phyloP scores from a whole-genome alignment of 2,888 invertebrate species.

The Philopedon plagiatum region DNA sequence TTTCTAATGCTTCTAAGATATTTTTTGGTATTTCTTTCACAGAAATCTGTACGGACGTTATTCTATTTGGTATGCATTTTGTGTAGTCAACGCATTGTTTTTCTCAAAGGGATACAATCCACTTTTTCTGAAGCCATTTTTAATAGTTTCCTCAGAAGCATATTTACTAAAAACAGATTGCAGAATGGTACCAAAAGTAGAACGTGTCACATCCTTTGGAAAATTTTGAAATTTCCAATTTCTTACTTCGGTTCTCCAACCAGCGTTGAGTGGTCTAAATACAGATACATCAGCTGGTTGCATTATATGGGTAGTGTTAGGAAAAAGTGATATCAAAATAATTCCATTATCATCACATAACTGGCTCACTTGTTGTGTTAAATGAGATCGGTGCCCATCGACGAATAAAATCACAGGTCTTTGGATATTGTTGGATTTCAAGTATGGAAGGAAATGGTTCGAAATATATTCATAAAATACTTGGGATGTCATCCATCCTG shows the following conservation, averaged over 20 bases:
- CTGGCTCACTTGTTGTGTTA: background rate
- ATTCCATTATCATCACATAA: slow-evolving; percentile 4
- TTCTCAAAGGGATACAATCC: background rate
- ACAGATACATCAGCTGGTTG: background rate
- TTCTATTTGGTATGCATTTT: background rate
- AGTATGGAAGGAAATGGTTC: too few relatives aligned
- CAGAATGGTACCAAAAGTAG: background rate
- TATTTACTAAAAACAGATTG: too few relatives aligned
- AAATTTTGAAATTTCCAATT: too few relatives aligned
- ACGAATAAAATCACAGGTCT: background rate
- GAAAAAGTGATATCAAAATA: background rate
- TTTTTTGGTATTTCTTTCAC: too few relatives aligned
- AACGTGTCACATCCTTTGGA: background rate
- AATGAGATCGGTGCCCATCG: background rate
- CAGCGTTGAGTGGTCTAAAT: slow-evolving; percentile 7
- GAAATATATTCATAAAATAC: too few relatives aligned
- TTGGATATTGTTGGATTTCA: too few relatives aligned
- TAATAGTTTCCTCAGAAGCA: too few relatives aligned
- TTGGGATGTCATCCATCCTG: too few relatives aligned
- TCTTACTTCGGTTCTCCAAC: background rate
- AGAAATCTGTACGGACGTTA: background rate
- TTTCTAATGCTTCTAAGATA: too few relatives aligned
- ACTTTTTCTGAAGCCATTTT: background rate
- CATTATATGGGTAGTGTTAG: too few relatives aligned
- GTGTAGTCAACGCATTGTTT: slow-evolving; percentile 14